These are phyloP conservation scores for Siniperca chuatsi DNA, from an alignment of 2,113 vertebrate genomes.

Conservation along the genomic window DNA sequence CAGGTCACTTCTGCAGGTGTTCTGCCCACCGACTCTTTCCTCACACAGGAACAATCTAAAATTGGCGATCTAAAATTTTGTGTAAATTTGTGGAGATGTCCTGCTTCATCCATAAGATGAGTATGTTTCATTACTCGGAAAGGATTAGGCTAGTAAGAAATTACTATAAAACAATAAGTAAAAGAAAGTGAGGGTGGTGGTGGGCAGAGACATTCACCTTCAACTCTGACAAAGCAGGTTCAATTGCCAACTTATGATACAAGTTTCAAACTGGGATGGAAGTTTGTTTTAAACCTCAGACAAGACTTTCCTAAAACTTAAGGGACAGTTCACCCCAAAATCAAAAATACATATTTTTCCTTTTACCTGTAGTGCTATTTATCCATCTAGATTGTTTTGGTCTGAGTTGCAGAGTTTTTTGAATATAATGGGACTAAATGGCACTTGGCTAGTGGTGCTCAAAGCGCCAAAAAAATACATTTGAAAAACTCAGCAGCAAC, in stretches of 20 bases:
- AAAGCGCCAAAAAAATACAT: too few relatives aligned
- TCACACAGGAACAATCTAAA: slow-evolving; percentile 3
- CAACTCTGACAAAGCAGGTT: not conserved
- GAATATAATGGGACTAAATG: too few relatives aligned
- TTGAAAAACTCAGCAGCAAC: too few relatives aligned
- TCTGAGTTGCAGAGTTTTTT: too few relatives aligned
- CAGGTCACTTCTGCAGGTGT: slow-evolving; percentile 66
- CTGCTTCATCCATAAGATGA: not conserved
- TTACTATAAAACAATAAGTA: not conserved
- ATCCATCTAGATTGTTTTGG: too few relatives aligned
- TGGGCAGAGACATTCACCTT: not conserved
- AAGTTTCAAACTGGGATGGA: not conserved
- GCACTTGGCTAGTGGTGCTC: too few relatives aligned
- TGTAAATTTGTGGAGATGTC: not conserved
- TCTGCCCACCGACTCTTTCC: slow-evolving; percentile 10
- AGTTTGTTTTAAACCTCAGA: not conserved
- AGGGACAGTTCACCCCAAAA: not conserved
- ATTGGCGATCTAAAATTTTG: not conserved
- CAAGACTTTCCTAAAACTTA: not conserved
- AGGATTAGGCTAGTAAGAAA: not conserved
- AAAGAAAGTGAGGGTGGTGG: not conserved
- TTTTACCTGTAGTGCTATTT: too few relatives aligned
- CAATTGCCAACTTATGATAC: not conserved
- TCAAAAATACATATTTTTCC: too few relatives aligned
- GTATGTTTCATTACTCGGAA: not conserved